phyloP scores from a whole-genome alignment of 2,113 vertebrate species.

The Zootoca vivipara region DNA sequence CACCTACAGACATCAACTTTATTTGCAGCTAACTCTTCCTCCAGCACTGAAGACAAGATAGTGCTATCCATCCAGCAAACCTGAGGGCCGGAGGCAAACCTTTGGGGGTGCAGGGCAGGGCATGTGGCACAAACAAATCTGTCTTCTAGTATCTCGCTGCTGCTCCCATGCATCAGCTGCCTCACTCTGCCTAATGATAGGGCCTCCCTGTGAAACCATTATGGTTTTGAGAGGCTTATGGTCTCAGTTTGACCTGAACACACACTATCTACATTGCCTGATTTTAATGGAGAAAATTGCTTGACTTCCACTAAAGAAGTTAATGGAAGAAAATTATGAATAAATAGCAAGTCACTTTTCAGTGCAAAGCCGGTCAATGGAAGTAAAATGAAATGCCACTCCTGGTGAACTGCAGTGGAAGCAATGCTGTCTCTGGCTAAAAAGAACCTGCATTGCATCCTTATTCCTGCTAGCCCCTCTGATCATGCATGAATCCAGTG shows the following conservation, averaged over 20 bases:
- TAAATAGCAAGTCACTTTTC: not conserved
- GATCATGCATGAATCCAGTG: not conserved
- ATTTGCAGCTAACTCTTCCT: no score
- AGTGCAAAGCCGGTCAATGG: not conserved
- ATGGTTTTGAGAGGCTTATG: not conserved
- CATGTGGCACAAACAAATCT: no score
- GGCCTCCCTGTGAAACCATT: not conserved
- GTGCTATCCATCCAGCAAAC: no score
- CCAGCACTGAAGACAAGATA: no score
- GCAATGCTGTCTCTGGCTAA: not conserved
- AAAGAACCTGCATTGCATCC: not conserved
- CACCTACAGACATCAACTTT: no score
- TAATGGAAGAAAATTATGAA: constrained; percentile 2
- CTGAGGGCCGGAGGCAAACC: no score
- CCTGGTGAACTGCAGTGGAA: not conserved
- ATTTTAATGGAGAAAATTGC: constrained; percentile 6
- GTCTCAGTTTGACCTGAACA: not conserved
- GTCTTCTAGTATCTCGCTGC: no score
- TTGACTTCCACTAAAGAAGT: not conserved
- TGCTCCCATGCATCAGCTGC: no score
- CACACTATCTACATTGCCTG: not conserved
- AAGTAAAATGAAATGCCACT: not conserved
- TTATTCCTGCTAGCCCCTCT: not conserved
- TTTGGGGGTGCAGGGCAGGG: no score
- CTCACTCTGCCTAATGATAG: not conserved